A percentile compares a stretch with the other conserved stretches of the same genome.
phyloP scores from a whole-genome alignment of 2,888 invertebrate genomes.

The Chymomyza amoena region DNA sequence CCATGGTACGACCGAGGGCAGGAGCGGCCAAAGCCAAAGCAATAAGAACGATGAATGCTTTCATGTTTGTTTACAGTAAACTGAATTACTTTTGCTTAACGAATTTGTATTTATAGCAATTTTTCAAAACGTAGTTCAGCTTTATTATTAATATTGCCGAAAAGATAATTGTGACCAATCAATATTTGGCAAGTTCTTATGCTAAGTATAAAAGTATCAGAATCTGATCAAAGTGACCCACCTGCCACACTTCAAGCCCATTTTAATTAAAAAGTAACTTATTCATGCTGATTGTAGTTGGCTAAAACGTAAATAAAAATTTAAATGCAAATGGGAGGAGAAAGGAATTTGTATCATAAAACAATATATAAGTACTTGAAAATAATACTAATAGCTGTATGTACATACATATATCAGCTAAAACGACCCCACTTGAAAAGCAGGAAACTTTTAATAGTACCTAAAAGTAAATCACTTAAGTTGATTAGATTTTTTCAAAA shows the following conservation, averaged over 20 bases:
- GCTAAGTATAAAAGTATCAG: not conserved
- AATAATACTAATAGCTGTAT: not conserved
- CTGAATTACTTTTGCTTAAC: not conserved
- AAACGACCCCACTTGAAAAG: not conserved
- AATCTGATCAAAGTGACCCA: not conserved
- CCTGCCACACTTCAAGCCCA: not conserved
- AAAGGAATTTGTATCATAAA: not conserved
- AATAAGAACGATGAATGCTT: slow-evolving; percentile 1
- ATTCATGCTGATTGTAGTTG: not conserved
- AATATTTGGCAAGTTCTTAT: not conserved
- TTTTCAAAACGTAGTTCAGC: not conserved
- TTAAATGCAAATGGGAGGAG: not conserved
- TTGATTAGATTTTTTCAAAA: not conserved
- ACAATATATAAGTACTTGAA: not conserved
- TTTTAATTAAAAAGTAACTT: not conserved
- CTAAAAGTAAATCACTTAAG: not conserved
- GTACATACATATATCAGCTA: not conserved
- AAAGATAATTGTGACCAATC: not conserved
- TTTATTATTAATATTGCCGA: not conserved
- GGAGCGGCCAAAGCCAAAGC: slow-evolving; percentile 25
- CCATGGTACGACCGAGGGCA: slow-evolving; percentile 27
- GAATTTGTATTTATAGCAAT: not conserved
- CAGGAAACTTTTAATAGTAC: not conserved
- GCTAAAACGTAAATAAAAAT: not conserved
- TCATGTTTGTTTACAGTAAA: slow-evolving; percentile 2